These are phyloP conservation scores for Chitala chitala DNA, from an alignment of 2,113 vertebrate species.

Conservation along the genomic window DNA sequence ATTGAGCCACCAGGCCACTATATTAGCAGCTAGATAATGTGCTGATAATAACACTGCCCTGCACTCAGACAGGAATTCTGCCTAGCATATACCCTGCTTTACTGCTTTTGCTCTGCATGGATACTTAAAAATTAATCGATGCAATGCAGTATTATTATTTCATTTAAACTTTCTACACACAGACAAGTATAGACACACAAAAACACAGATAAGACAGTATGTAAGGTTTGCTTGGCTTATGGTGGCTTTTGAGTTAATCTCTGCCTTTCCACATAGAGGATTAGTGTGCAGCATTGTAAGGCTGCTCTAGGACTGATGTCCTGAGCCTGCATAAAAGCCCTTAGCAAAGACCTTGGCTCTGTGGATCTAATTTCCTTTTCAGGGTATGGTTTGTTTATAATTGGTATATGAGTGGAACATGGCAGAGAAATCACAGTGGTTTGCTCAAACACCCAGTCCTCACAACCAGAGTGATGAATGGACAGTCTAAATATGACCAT, in stretches of 20 bases:
- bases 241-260: neutral
- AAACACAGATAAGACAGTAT: too few species aligned
- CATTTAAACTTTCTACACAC: neutral
- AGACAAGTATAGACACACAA: too few species aligned
- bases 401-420: neutral
- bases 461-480: neutral
- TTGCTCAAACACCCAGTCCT: neutral
- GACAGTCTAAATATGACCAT: neutral
- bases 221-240: neutral
- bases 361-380: conserved; percentile 1
- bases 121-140: too few species aligned
- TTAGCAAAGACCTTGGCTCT: neutral
- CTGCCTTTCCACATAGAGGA: neutral
- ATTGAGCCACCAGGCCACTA: too few species aligned
- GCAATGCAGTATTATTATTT: too few species aligned
- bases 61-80: too few species aligned
- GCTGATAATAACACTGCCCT: too few species aligned
- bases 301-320: neutral
- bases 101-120: too few species aligned
- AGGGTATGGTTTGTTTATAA: neutral
- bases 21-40: too few species aligned
- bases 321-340: neutral
- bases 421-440: neutral
- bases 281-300: neutral
- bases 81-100: too few species aligned